Evolutionary conservation across 2,888 invertebrate species (phyloP).

Genomic region (Dicyrtoma fusca): DNA sequence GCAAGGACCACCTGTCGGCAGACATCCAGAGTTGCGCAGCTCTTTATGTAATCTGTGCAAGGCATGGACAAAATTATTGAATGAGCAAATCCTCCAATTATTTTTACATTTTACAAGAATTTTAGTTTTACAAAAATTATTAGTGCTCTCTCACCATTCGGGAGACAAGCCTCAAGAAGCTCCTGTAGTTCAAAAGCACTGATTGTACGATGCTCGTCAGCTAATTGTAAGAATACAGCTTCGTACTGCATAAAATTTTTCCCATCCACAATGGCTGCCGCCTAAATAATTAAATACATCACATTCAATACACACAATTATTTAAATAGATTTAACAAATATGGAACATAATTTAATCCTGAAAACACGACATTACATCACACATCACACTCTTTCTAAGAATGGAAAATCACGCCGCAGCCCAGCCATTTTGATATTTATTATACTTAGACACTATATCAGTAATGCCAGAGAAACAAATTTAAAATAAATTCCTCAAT

Average conservation of each 20-base stretch:
- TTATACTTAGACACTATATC: neutral
- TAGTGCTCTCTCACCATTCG: slow-evolving; percentile 67
- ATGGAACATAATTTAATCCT: neutral
- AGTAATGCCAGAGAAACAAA: too few relatives aligned
- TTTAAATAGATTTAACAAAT: slow-evolving; percentile 8
- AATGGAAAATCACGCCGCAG: neutral
- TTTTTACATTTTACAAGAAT: too few relatives aligned
- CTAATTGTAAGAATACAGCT: slow-evolving; percentile 83
- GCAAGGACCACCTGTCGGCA: slow-evolving; percentile 87
- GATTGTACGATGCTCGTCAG: slow-evolving; percentile 86
- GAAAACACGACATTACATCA: neutral
- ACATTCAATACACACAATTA: slow-evolving; percentile 26
- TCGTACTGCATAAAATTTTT: slow-evolving; percentile 84
- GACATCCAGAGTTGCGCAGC: slow-evolving; percentile 88
- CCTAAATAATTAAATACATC: slow-evolving; percentile 59
- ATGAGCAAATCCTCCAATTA: too few relatives aligned
- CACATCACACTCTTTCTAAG: too few relatives aligned
- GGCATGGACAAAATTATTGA: too few relatives aligned
- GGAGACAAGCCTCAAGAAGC: slow-evolving; percentile 83
- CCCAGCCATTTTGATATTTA: neutral
- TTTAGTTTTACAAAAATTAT: too few relatives aligned
- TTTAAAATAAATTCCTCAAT: too few relatives aligned
- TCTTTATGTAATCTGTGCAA: slow-evolving; percentile 82
- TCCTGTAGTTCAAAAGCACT: slow-evolving; percentile 91
- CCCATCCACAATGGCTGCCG: slow-evolving; percentile 69